Conservation (phyloP, 37 sponge, comb jelly and placozoan genomes). For the Theonella swinhoei region DNA sequence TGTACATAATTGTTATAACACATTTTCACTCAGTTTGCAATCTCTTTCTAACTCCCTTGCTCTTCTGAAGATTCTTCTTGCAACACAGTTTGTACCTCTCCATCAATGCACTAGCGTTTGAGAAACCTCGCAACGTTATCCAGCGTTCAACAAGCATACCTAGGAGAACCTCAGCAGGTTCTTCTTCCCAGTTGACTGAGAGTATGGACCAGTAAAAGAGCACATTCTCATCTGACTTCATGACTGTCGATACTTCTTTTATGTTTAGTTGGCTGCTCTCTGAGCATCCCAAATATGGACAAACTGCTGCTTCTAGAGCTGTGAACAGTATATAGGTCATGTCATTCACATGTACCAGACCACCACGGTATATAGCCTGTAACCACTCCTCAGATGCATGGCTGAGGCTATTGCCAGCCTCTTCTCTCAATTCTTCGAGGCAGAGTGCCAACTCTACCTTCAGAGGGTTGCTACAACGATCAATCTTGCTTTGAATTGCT, state of each 20-base stretch:
- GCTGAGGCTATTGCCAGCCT: not conserved
- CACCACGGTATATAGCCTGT: slow-evolving; percentile 25
- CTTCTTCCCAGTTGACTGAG: slow-evolving; percentile 15
- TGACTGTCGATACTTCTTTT: not conserved
- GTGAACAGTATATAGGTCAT: slow-evolving; percentile 8
- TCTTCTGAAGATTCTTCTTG: slow-evolving; percentile 31
- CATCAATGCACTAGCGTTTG: slow-evolving; percentile 35
- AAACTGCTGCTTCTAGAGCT: slow-evolving; percentile 17
- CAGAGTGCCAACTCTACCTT: slow-evolving; percentile 25
- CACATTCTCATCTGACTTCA: slow-evolving; percentile 26
- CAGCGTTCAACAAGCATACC: slow-evolving; percentile 28
- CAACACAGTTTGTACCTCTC: slow-evolving; percentile 36
- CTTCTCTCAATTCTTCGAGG: slow-evolving; percentile 12
- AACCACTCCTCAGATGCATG: slow-evolving; percentile 26
- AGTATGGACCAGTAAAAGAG: slow-evolving; percentile 28
- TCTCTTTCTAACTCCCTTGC: slow-evolving; percentile 33
- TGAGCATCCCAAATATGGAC: not conserved
- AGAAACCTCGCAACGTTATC: slow-evolving; percentile 50
- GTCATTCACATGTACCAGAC: too few relatives aligned
- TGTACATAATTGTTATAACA: too few relatives aligned
- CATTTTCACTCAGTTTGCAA: too few relatives aligned
- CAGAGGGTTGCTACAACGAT: slow-evolving; percentile 3
- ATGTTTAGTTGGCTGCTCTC: not conserved
- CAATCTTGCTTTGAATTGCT: slow-evolving; percentile 3
- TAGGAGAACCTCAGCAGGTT: slow-evolving; percentile 11